Conservation (phyloP, 2,888 invertebrate genomes). For the Pammene aurita region DNA sequence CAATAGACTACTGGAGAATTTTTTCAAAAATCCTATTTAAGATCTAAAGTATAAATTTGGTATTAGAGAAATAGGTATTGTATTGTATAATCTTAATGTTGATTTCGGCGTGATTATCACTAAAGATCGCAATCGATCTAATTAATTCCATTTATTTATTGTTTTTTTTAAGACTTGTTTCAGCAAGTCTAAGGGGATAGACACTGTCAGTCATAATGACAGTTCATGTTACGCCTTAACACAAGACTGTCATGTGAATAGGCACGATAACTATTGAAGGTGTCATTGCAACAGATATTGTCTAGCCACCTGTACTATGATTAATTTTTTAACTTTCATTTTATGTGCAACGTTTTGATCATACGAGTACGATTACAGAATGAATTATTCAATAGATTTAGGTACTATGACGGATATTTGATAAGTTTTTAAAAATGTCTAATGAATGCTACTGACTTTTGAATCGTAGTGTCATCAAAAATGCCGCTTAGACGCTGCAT, state of each 20-base stretch:
- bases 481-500: not conserved
- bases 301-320: conserved; percentile 22
- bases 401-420: conserved; percentile 37
- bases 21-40: conserved; percentile 68
- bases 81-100: conserved; percentile 69
- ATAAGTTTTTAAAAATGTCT: conserved; percentile 19
- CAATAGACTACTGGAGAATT: conserved; percentile 73
- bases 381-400: conserved; percentile 23
- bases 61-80: conserved; percentile 67
- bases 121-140: conserved; percentile 63
- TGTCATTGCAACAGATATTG: conserved; percentile 28
- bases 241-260: not conserved
- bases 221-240: not conserved
- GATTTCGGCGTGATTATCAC: conserved; percentile 60
- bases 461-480: not conserved
- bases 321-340: conserved; percentile 1
- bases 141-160: conserved; percentile 76
- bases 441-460: conserved; percentile 19
- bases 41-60: conserved; percentile 76
- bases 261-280: not conserved
- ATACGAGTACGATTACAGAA: conserved; percentile 31
- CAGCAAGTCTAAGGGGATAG: conserved; percentile 9
- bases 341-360: conserved; percentile 10
- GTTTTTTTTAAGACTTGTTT: conserved; percentile 45
- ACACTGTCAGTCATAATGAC: conserved; percentile 32